Evolutionary conservation across 2,113 vertebrate genomes (phyloP).

Genomic region (Pollimyrus isidori): DNA sequence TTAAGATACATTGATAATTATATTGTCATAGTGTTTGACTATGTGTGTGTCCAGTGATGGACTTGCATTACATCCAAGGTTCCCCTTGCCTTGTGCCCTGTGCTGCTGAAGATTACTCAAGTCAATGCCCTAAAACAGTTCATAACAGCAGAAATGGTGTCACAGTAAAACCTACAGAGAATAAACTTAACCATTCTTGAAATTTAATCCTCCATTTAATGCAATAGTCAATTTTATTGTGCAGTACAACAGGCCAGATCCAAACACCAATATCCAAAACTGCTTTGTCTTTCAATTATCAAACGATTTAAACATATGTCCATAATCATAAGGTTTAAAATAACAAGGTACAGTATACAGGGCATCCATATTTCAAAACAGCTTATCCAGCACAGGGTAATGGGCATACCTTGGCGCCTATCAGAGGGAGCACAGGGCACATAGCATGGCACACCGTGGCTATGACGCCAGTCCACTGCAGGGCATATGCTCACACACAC

Average conservation of each 20-base stretch:
- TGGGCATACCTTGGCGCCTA: background rate
- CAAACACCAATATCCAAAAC: background rate
- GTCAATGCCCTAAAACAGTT: background rate
- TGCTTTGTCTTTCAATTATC: background rate
- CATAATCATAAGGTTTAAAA: background rate
- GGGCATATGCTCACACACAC: background rate
- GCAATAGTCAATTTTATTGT: background rate
- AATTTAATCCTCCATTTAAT: background rate
- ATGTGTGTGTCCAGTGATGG: background rate
- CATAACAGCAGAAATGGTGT: background rate
- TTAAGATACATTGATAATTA: background rate
- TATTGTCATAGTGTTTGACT: background rate
- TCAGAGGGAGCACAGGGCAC: background rate
- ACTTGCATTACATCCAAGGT: background rate
- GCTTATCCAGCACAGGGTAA: background rate
- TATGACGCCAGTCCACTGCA: background rate
- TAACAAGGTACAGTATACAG: background rate
- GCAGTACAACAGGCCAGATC: background rate
- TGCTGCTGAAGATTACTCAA: background rate
- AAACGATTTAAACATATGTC: background rate
- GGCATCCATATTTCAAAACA: background rate
- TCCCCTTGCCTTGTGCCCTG: background rate
- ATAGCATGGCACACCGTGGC: background rate
- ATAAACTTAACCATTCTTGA: background rate
- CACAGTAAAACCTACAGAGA: background rate